Percentiles rank a stretch among this genome's conserved stretches.
These are phyloP conservation scores for Gonocerus acuteangulatus DNA, from an alignment of 2,888 invertebrate species.

Conservation along the genomic window DNA sequence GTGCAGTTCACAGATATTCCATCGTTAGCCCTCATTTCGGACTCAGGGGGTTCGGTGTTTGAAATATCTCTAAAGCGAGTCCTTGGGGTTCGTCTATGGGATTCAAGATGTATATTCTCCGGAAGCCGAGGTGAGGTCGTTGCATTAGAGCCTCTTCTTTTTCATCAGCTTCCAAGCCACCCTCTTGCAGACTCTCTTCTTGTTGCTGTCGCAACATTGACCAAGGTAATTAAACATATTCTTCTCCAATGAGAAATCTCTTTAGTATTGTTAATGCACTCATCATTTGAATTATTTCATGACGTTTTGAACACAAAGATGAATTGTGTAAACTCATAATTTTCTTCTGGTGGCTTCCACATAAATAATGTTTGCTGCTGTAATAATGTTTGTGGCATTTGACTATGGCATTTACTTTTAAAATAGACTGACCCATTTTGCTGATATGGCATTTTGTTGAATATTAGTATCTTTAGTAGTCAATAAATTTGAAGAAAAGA, in stretches of 20 bases:
- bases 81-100: constrained; percentile 79
- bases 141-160: constrained; percentile 59
- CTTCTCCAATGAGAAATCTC: not conserved
- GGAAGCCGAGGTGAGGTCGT: constrained; percentile 94
- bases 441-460: no score
- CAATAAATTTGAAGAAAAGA: no score
- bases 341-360: no score
- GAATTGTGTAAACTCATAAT: no score
- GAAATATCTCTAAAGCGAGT: constrained; percentile 81
- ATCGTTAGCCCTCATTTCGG: constrained; percentile 71
- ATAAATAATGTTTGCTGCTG: no score
- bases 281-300: not conserved
- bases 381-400: no score
- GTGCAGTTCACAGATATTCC: constrained; percentile 67
- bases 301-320: no score
- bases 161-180: constrained; percentile 52
- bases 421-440: no score
- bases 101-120: constrained; percentile 89
- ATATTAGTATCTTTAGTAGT: no score
- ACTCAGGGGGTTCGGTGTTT: constrained; percentile 94
- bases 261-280: not conserved
- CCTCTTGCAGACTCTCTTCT: constrained; percentile 67
- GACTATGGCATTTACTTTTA: no score
- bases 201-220: constrained; percentile 87
- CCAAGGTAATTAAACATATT: constrained; percentile 58